Evolutionary conservation across 2,797 vertebrate genomes (phyloP).

Genomic region (Notolabrus celidotus): DNA sequence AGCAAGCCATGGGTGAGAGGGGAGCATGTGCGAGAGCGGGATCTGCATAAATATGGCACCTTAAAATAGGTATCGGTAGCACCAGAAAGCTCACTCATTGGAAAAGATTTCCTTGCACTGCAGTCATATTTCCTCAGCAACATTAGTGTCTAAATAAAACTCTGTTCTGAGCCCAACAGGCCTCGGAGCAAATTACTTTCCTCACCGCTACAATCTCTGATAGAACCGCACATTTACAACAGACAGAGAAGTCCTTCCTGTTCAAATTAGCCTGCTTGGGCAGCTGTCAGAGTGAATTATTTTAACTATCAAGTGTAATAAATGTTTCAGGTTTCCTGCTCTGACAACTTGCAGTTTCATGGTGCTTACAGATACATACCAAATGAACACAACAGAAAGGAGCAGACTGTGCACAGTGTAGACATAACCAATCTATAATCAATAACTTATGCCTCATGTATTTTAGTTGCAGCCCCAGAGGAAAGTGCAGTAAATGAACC

Average conservation of each 20-base stretch:
- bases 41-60: slow-evolving; percentile 59
- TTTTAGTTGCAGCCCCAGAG: slow-evolving; percentile 4
- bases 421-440: slow-evolving; percentile 14
- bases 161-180: slow-evolving; percentile 41
- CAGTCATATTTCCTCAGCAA: slow-evolving; percentile 50
- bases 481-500: slow-evolving; percentile 10
- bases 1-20: slow-evolving; percentile 21
- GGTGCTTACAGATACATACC: background rate
- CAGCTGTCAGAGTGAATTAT: slow-evolving; percentile 61
- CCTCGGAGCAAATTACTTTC: slow-evolving; percentile 54
- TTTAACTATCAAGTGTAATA: slow-evolving; percentile 40
- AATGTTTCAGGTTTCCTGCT: slow-evolving; percentile 40
- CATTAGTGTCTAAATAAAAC: slow-evolving; percentile 57
- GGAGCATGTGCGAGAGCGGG: slow-evolving; percentile 15
- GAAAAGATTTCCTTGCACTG: slow-evolving; percentile 33
- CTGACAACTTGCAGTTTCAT: slow-evolving; percentile 29
- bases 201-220: slow-evolving; percentile 16
- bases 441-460: slow-evolving; percentile 1
- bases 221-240: slow-evolving; percentile 34
- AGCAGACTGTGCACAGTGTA: background rate
- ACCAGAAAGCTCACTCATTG: slow-evolving; percentile 21
- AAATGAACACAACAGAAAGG: background rate
- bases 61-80: slow-evolving; percentile 48
- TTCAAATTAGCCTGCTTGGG: slow-evolving; percentile 57
- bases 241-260: slow-evolving; percentile 45